Conservation (phyloP, 2,113 vertebrate species). For the Gobiocypris rarus region DNA sequence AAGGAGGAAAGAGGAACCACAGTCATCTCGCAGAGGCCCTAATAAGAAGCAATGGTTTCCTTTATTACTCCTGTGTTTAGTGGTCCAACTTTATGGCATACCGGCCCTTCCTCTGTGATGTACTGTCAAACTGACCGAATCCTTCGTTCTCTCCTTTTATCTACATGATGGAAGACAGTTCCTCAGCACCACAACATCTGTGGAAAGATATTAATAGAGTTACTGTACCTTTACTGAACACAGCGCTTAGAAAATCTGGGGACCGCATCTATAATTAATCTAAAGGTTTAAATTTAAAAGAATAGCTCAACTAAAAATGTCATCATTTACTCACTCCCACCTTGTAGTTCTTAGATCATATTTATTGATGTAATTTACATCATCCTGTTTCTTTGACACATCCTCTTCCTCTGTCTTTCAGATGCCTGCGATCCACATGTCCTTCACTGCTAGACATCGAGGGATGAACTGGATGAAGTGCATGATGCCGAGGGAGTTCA, state of each 20-base stretch:
- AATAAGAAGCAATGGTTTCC: slow-evolving; percentile 57
- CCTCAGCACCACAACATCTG: slow-evolving; percentile 48
- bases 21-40: slow-evolving; percentile 48
- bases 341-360: neutral
- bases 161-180: slow-evolving; percentile 56
- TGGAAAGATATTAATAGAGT: slow-evolving; percentile 44
- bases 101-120: slow-evolving; percentile 12
- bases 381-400: slow-evolving; percentile 28
- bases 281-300: no score
- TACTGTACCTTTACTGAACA: neutral
- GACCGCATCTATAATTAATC: no score
- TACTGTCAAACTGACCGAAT: slow-evolving; percentile 49
- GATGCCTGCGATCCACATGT: neutral
- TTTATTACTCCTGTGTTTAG: slow-evolving; percentile 49
- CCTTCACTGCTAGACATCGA: neutral
- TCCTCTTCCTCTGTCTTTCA: slow-evolving; percentile 53
- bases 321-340: neutral
- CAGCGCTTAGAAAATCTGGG: neutral
- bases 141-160: slow-evolving; percentile 44
- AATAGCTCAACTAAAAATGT: neutral
- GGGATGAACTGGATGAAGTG: neutral
- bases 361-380: neutral
- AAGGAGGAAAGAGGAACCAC: slow-evolving; percentile 19
- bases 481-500: neutral
- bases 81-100: slow-evolving; percentile 37